A percentile compares a stretch with the other conserved stretches of the same genome.
Conservation (phyloP, 2,113 vertebrate species). For the Aleadryas rufinucha region DNA sequence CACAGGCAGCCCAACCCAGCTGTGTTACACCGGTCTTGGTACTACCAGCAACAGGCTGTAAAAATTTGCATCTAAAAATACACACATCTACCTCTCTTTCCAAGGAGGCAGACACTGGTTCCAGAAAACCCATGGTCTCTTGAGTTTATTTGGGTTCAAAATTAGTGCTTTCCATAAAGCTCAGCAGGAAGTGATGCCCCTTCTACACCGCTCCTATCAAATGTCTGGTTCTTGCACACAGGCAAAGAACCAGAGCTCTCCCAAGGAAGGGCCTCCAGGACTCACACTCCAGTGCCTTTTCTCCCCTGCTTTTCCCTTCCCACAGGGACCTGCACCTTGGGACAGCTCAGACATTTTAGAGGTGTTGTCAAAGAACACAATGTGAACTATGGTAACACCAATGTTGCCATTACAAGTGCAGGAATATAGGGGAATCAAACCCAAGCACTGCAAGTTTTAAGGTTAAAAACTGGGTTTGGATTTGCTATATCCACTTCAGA, state of each 20-base stretch:
- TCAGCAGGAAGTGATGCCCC: not conserved
- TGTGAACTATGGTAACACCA: not conserved
- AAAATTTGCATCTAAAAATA: not conserved
- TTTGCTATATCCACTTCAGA: not conserved
- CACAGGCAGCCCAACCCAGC: not conserved
- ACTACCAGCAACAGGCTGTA: accelerated
- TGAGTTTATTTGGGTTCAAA: not conserved
- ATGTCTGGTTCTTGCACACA: not conserved
- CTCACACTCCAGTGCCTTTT: not conserved
- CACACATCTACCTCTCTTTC: not conserved
- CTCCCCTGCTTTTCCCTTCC: not conserved
- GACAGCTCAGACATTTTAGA: not conserved
- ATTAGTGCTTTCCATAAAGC: not conserved
- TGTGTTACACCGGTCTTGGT: not conserved
- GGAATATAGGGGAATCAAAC: not conserved
- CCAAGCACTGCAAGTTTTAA: not conserved
- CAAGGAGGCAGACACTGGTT: not conserved
- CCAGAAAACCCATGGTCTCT: not conserved
- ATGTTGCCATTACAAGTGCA: accelerated
- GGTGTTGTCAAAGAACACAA: not conserved
- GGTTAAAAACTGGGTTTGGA: not conserved
- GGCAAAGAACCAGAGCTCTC: not conserved
- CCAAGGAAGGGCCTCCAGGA: not conserved
- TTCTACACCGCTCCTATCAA: not conserved
- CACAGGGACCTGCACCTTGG: accelerated